Percentiles rank a stretch among this genome's conserved stretches.
These are phyloP conservation scores for Euclidia mi DNA, from an alignment of 2,888 invertebrate genomes.

Conservation along the genomic window DNA sequence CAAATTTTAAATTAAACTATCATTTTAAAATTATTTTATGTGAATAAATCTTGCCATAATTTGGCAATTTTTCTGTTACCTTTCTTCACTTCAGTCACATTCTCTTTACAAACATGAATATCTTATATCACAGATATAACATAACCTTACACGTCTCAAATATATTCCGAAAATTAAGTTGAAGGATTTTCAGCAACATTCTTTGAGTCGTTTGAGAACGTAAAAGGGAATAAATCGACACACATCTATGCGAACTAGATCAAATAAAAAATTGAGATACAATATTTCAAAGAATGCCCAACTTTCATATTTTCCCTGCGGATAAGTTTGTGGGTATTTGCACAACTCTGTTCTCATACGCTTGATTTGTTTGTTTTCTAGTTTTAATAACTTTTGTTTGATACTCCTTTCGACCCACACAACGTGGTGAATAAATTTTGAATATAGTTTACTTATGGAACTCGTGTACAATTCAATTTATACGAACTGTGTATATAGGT, in stretches of 20 bases:
- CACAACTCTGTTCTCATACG: slow-evolving; percentile 21
- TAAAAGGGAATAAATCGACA: slow-evolving; percentile 56
- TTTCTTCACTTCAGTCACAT: no score
- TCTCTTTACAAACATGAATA: no score
- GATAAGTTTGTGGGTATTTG: slow-evolving; percentile 29
- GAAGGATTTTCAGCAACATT: slow-evolving; percentile 36
- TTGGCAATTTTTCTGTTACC: no score
- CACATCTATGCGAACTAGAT: slow-evolving; percentile 46
- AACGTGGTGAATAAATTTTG: background rate
- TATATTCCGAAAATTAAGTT: slow-evolving; percentile 40
- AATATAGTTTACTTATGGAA: background rate
- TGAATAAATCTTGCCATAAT: no score
- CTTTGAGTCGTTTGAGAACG: slow-evolving; percentile 40
- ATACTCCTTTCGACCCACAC: background rate
- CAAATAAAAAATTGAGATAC: slow-evolving; percentile 57
- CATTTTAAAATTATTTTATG: no score
- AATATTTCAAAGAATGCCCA: slow-evolving; percentile 43
- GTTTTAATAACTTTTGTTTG: slow-evolving; percentile 39
- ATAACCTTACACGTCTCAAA: slow-evolving; percentile 22
- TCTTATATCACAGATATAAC: slow-evolving; percentile 4
- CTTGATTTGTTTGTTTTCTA: slow-evolving; percentile 26
- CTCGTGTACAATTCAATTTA: background rate
- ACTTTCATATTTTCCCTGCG: slow-evolving; percentile 35
- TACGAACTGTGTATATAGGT: no score
- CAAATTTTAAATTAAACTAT: no score